These are phyloP conservation scores for Orthosia incerta DNA, from an alignment of 2,888 invertebrate species.

Conservation along the genomic window DNA sequence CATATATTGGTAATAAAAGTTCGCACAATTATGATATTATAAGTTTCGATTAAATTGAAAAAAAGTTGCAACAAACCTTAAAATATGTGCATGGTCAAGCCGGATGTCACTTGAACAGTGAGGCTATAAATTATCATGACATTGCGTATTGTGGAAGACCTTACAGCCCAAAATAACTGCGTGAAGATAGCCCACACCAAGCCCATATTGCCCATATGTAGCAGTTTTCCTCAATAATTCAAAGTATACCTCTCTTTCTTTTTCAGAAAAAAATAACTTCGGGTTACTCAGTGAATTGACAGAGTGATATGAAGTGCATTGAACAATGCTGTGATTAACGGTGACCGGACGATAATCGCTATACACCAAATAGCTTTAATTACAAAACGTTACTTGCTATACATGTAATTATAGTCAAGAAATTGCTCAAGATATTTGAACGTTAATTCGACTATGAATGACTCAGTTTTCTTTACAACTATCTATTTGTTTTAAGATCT, in stretches of 20 bases:
- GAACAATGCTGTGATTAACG: constrained; percentile 67
- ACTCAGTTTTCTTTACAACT: background rate
- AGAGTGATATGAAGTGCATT: constrained; percentile 61
- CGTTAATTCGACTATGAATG: background rate
- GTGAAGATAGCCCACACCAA: background rate
- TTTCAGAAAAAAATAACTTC: constrained; percentile 65
- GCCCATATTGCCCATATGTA: background rate
- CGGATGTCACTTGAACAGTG: constrained; percentile 2
- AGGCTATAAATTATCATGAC: background rate
- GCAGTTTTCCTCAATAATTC: constrained; percentile 3
- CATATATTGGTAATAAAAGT: too few species aligned
- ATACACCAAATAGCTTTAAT: constrained; percentile 68
- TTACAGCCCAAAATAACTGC: background rate
- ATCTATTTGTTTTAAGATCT: background rate
- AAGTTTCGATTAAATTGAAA: too few species aligned
- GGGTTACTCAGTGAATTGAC: constrained; percentile 41
- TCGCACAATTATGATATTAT: too few species aligned
- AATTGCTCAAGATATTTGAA: background rate
- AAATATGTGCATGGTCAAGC: background rate
- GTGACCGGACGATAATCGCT: constrained; percentile 67
- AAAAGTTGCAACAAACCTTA: too few species aligned
- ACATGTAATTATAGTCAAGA: constrained; percentile 37
- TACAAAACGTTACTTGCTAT: constrained; percentile 32
- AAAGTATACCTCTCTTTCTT: constrained; percentile 26
- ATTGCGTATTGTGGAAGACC: background rate